Conservation (phyloP, 2,888 invertebrate genomes). For the Agrochola litura region DNA sequence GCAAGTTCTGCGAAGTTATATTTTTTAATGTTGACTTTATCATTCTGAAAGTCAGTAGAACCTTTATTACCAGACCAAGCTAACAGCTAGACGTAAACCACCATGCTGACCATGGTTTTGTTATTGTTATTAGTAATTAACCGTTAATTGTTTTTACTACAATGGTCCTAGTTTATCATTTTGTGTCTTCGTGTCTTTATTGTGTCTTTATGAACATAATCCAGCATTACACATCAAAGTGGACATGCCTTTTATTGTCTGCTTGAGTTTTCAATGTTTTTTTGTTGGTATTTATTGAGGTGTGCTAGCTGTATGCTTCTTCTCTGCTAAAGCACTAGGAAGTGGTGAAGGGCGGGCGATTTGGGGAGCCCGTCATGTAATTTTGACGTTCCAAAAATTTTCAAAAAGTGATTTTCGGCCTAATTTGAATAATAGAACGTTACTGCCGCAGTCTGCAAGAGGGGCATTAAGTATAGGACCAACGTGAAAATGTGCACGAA, state of each 20-base stretch:
- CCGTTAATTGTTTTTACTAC: background rate
- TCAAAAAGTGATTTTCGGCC: background rate
- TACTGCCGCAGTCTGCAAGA: too few species aligned
- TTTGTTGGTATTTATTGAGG: background rate
- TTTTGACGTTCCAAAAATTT: background rate
- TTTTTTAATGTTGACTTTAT: background rate
- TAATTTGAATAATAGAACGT: background rate
- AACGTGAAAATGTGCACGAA: too few species aligned
- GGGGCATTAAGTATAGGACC: too few species aligned
- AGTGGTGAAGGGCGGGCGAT: background rate
- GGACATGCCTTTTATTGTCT: too few species aligned
- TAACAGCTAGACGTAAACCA: background rate
- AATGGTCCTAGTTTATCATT: background rate
- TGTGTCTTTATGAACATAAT: too few species aligned
- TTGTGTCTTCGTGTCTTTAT: too few species aligned
- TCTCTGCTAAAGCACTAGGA: background rate
- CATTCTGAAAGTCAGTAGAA: background rate
- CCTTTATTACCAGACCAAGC: background rate
- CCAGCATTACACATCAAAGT: too few species aligned
- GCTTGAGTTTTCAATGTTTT: background rate
- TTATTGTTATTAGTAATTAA: background rate
- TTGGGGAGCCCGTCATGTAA: background rate
- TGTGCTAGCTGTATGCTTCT: background rate
- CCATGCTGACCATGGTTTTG: background rate
- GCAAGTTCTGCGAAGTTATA: background rate